Conservation (phyloP, 1,140 invertebrate species). For the Heliconius hewitsoni region DNA sequence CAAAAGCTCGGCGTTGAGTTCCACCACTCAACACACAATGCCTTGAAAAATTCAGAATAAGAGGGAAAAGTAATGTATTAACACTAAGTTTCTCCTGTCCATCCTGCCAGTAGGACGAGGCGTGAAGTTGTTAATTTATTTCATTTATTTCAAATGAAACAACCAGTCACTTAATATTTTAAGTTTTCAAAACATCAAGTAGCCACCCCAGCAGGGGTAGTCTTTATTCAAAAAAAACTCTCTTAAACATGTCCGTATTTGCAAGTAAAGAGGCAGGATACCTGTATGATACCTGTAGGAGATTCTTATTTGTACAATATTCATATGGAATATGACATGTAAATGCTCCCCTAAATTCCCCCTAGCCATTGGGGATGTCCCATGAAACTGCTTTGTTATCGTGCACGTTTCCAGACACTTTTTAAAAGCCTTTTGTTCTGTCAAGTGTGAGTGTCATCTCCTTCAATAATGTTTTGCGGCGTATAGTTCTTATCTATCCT, state of each 20-base stretch:
- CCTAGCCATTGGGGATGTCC: slow-evolving; percentile 40
- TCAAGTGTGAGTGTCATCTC: slow-evolving; percentile 44
- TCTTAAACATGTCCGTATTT: slow-evolving; percentile 4
- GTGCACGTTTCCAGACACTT: slow-evolving; percentile 63
- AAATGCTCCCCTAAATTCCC: slow-evolving; percentile 37
- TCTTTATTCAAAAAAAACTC: background rate
- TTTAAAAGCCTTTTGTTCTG: slow-evolving; percentile 66
- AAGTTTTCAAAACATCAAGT: background rate
- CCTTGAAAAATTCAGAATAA: no score
- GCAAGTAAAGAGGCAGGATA: background rate
- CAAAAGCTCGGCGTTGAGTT: no score
- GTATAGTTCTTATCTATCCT: slow-evolving; percentile 23
- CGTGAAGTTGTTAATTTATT: no score
- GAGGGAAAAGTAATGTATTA: no score
- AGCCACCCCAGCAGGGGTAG: background rate
- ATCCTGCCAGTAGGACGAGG: no score
- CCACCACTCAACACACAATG: no score
- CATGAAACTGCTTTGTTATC: slow-evolving; percentile 55
- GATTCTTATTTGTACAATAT: slow-evolving; percentile 12
- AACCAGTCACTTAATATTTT: background rate
- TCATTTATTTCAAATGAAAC: background rate
- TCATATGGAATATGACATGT: slow-evolving; percentile 26
- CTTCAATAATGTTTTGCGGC: slow-evolving; percentile 30
- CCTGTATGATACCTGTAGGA: background rate
- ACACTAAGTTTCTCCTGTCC: no score